These are phyloP conservation scores for Neuroterus valhalla DNA, from an alignment of 1,140 invertebrate genomes.

Conservation along the genomic window DNA sequence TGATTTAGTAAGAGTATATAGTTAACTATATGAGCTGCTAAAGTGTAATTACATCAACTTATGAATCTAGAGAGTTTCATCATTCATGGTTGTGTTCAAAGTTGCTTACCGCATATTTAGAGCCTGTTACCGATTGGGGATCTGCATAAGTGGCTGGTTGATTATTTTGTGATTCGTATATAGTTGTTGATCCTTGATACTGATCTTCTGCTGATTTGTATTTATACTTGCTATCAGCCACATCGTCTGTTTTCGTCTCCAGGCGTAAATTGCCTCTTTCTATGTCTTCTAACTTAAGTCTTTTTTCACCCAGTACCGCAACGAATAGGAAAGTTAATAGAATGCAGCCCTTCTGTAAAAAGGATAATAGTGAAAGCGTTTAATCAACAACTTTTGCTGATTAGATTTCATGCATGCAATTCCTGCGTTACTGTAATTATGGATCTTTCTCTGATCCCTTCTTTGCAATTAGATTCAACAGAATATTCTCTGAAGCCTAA, in stretches of 20 bases:
- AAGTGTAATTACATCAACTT: too few relatives aligned
- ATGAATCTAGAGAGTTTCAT: neutral
- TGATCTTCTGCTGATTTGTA: constrained; percentile 47
- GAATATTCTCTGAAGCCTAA: too few relatives aligned
- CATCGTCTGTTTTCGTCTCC: constrained; percentile 54
- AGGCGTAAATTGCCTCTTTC: constrained; percentile 63
- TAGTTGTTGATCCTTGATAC: constrained; percentile 51
- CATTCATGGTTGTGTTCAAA: neutral
- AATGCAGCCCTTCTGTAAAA: constrained; percentile 22
- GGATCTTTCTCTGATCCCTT: too few relatives aligned
- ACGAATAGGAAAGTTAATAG: constrained; percentile 22
- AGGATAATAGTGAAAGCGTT: neutral
- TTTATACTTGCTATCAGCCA: constrained; percentile 50
- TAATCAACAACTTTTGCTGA: neutral
- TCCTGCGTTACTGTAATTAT: neutral
- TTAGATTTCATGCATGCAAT: neutral
- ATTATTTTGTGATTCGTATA: constrained; percentile 38
- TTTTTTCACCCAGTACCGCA: constrained; percentile 55
- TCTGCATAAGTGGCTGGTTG: constrained; percentile 47
- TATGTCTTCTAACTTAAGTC: constrained; percentile 68
- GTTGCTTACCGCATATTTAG: constrained; percentile 46
- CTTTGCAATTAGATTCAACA: too few relatives aligned
- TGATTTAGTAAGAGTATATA: too few relatives aligned
- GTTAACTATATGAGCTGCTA: too few relatives aligned
- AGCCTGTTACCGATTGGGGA: constrained; percentile 36